Conservation (phyloP, 1,140 invertebrate species). For the Tetranychus cinnabarinus region DNA sequence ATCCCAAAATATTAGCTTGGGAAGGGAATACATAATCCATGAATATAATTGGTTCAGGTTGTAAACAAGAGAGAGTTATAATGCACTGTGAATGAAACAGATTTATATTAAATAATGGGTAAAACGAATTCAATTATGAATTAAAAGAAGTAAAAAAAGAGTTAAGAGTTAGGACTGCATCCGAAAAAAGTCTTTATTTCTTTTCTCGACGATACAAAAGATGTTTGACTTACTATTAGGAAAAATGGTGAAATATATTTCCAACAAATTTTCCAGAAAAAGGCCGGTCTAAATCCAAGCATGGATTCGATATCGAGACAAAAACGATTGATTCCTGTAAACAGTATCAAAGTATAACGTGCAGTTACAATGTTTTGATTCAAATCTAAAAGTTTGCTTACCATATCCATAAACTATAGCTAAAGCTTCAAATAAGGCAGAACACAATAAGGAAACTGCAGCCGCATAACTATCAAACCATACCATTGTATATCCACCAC, state of each 20-base stretch:
- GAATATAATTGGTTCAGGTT: background rate
- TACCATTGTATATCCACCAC: slow-evolving; percentile 25
- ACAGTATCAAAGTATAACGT: background rate
- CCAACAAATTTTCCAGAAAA: slow-evolving; percentile 29
- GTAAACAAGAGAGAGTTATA: background rate
- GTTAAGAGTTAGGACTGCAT: too few species aligned
- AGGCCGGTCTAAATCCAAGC: slow-evolving; percentile 23
- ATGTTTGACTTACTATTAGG: slow-evolving; percentile 19
- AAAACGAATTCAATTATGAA: too few species aligned
- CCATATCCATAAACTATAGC: slow-evolving; percentile 28
- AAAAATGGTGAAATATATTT: slow-evolving; percentile 28
- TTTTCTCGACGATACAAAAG: too few species aligned
- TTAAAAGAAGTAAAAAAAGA: too few species aligned
- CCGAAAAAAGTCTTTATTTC: too few species aligned
- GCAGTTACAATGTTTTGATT: too few species aligned
- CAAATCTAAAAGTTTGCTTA: slow-evolving; percentile 8
- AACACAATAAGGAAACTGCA: slow-evolving; percentile 25
- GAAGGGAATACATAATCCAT: background rate
- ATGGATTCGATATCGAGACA: slow-evolving; percentile 32
- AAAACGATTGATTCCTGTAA: slow-evolving; percentile 34
- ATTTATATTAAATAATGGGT: background rate
- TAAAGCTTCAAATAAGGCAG: slow-evolving; percentile 24
- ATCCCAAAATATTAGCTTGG: background rate
- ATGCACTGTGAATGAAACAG: background rate
- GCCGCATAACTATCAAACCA: slow-evolving; percentile 27